Base-by-base conservation (phyloP, 2,113 vertebrate genomes). In the Toxotes jaculatrix region DNA sequence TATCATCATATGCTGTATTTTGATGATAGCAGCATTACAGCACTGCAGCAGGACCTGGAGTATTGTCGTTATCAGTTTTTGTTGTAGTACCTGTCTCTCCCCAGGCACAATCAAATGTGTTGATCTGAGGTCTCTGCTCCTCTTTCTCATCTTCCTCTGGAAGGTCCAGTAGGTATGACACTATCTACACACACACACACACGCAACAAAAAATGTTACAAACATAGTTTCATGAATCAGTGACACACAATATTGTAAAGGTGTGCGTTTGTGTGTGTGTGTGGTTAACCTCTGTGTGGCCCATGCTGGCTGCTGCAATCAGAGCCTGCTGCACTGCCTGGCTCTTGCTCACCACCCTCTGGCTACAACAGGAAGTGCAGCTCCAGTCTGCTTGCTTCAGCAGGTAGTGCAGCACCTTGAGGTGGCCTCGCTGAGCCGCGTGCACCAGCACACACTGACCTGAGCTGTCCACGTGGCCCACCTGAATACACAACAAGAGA, bases 81-180 rank as follows among this genome's bases (percentile, higher is more conserved):
- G 27, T 45, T 70, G 43, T 49, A 19, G 85, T 96, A 99, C 98
- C 98, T 93, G 98, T 99, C 89, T 99, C 98, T 89, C 98, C 97
- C 98, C 98, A 99, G 2, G 99, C 96, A 77, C 96, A 97, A 95
- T 99, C 98, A 77, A 96, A 96, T 84, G 94, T 97, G 94, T 99
- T 98, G 92, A 99, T 97, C 86, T 99, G 97, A 19, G 97, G 96
- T 86, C 96, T 94, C 79, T 98, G 96, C 80, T 97, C 97, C 87
- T 97, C 97, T 56, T 97, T 95, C 89, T 97, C 96, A 7, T 98
- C 97, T 91, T 98, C 98, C 90, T 97, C 97, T 75, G 97, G 97
- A 66, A 97, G 96, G 94, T 98, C 97, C 84, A 99, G 95, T 73
- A 99, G 94, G 92, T 98, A 98, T 68, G 96, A 97, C 71, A 98